Evolutionary conservation across 2,888 invertebrate species (phyloP).

Genomic region (Patella pellucida): DNA sequence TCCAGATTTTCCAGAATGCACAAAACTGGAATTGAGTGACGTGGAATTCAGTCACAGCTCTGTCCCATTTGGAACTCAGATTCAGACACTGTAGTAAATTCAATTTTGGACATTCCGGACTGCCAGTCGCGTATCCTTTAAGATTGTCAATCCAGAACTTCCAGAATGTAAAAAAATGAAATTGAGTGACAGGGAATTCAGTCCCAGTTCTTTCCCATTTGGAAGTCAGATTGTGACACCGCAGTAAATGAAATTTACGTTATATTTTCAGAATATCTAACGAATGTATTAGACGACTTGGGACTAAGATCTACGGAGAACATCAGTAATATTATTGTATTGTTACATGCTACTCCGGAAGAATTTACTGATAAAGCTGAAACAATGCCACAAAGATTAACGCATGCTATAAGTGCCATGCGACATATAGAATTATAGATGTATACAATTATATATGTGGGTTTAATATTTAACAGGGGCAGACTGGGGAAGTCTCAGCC

Average conservation of each 20-base stretch:
- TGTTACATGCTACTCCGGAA: slow-evolving; percentile 79
- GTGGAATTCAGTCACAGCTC: too few species aligned
- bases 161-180: too few species aligned
- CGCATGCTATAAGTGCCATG: slow-evolving; percentile 84
- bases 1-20: too few species aligned
- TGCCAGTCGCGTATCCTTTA: background rate
- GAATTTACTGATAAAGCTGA: slow-evolving; percentile 79
- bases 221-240: background rate
- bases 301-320: slow-evolving; percentile 81
- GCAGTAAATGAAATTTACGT: too few species aligned
- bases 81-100: too few species aligned
- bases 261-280: slow-evolving; percentile 79
- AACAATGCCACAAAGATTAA: slow-evolving; percentile 81
- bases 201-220: background rate
- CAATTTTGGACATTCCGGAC: too few species aligned
- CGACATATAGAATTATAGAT: slow-evolving; percentile 75
- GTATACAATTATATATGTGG: background rate
- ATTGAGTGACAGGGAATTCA: background rate
- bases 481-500: too few species aligned
- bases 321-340: slow-evolving; percentile 78
- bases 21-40: too few species aligned
- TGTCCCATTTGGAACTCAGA: too few species aligned
- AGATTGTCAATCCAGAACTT: background rate
- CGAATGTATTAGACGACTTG: slow-evolving; percentile 86
- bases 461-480: too few species aligned